Conservation (phyloP, 2,888 invertebrate species). For the Hanleya hanleyi region DNA sequence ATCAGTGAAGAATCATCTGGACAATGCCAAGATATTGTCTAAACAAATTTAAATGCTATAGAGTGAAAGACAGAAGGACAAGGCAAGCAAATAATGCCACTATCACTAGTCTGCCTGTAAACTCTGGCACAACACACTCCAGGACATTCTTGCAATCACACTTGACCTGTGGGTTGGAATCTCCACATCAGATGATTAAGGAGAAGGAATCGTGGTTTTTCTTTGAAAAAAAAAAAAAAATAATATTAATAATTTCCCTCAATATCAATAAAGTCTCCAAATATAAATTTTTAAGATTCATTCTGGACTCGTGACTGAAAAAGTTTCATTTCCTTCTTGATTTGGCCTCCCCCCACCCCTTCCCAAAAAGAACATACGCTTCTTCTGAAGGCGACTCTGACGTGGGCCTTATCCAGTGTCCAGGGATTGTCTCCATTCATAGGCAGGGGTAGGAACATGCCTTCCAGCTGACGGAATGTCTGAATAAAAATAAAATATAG, state of each 20-base stretch:
- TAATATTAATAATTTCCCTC: neutral
- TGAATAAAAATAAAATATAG: neutral
- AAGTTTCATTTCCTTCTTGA: neutral
- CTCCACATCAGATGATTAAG: no score
- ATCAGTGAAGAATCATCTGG: no score
- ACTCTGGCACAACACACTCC: no score
- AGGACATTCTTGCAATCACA: no score
- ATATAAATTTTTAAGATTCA: neutral
- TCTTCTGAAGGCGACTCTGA: conserved; percentile 84
- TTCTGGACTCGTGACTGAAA: neutral
- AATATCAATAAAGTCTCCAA: no score
- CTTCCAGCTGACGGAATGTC: conserved; percentile 23
- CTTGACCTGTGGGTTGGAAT: no score
- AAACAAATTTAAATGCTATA: no score
- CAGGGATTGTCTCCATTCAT: conserved; percentile 89
- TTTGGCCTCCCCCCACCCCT: neutral
- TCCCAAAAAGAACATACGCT: conserved; percentile 72
- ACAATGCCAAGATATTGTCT: no score
- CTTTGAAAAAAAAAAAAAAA: neutral
- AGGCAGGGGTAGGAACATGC: conserved; percentile 79
- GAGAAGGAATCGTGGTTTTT: no score
- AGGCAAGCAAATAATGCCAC: no score
- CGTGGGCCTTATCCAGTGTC: conserved; percentile 90
- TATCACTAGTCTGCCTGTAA: no score
- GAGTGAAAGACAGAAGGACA: no score